phyloP scores from a whole-genome alignment of 1,140 invertebrate species.

The Aporrectodea caliginosa region DNA sequence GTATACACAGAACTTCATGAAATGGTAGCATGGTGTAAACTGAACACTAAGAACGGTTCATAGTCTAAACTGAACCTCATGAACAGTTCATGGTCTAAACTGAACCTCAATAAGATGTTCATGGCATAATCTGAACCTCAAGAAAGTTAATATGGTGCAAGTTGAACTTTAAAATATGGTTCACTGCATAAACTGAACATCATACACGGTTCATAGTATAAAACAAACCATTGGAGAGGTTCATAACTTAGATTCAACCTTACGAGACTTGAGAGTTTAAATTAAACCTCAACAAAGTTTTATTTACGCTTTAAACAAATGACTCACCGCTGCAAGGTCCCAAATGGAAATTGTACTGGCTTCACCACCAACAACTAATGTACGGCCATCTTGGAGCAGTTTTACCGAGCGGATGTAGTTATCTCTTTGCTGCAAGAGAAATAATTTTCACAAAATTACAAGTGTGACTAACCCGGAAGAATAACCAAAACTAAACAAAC shows the following conservation, averaged over 20 bases:
- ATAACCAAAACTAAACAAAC: neutral
- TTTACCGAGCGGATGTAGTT: constrained; percentile 97
- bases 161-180: neutral
- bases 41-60: too few relatives aligned
- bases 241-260: too few relatives aligned
- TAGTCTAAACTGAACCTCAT: too few relatives aligned
- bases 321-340: constrained; percentile 70
- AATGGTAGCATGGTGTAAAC: too few relatives aligned
- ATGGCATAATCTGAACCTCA: too few relatives aligned
- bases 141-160: too few relatives aligned
- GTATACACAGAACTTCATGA: too few relatives aligned
- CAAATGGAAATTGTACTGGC: constrained; percentile 92
- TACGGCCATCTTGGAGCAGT: constrained; percentile 88
- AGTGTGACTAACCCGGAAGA: neutral
- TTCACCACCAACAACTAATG: constrained; percentile 93
- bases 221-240: neutral
- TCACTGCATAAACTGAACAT: neutral
- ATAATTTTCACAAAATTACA: neutral
- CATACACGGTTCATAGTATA: neutral
- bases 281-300: neutral
- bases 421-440: constrained; percentile 61
- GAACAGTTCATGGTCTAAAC: too few relatives aligned
- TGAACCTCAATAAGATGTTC: too few relatives aligned
- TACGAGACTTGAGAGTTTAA: too few relatives aligned
- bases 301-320: neutral